A percentile compares a stretch with the other conserved stretches of the same genome.
phyloP scores from a whole-genome alignment of 2,113 vertebrate genomes.

The Speoplatyrhinus poulsoni region DNA sequence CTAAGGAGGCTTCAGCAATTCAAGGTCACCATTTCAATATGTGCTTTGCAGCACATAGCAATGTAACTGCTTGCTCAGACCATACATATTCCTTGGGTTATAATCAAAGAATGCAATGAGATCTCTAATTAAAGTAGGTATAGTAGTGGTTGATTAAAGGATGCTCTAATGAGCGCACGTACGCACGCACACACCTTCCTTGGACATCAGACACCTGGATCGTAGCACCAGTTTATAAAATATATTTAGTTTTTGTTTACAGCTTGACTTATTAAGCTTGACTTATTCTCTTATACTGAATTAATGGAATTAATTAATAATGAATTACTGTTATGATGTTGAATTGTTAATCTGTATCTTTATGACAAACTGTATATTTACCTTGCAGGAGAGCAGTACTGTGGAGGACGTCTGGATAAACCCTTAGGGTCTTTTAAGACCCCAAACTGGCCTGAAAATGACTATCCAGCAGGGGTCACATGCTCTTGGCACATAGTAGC shows the following conservation, averaged over 20 bases:
- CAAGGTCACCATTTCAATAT: background rate
- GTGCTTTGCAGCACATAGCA: slow-evolving; percentile 1
- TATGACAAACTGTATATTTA: background rate
- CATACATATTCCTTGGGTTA: too few relatives aligned
- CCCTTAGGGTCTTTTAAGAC: slow-evolving; percentile 90
- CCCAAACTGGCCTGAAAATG: slow-evolving; percentile 96
- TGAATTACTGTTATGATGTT: background rate
- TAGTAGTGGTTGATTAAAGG: too few relatives aligned
- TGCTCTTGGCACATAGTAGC: slow-evolving; percentile 96
- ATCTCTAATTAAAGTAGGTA: too few relatives aligned
- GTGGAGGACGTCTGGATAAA: slow-evolving; percentile 89
- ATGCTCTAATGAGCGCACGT: too few relatives aligned
- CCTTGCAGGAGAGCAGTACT: slow-evolving; percentile 92
- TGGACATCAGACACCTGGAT: too few relatives aligned
- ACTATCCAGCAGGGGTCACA: slow-evolving; percentile 94
- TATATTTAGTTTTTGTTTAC: background rate
- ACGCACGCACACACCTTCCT: too few relatives aligned
- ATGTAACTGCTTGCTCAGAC: slow-evolving; percentile 10
- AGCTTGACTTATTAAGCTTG: background rate
- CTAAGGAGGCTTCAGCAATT: slow-evolving; percentile 1
- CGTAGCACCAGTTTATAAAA: too few relatives aligned
- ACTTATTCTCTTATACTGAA: background rate
- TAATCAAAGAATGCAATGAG: too few relatives aligned
- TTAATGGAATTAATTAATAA: background rate
- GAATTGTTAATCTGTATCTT: background rate